Conservation (phyloP, 2,113 vertebrate genomes). For the Platysternon megacephalum region DNA sequence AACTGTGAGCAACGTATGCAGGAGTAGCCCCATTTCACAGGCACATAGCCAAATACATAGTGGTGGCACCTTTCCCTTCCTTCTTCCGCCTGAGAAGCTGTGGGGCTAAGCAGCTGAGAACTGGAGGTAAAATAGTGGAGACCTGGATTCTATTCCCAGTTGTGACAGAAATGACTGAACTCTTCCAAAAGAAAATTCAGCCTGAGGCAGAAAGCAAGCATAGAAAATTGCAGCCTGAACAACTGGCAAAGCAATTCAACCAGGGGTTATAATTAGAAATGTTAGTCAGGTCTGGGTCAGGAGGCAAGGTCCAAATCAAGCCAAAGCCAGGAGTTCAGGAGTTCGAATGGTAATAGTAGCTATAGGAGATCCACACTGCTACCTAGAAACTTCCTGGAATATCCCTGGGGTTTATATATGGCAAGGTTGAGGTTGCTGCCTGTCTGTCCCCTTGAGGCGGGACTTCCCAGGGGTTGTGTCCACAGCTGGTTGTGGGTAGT, state of each 20-base stretch:
- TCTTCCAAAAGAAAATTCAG: neutral
- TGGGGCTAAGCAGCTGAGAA: neutral
- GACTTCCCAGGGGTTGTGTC: neutral
- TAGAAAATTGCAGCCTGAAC: neutral
- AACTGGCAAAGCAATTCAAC: neutral
- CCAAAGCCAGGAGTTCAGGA: too few relatives aligned
- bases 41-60: neutral
- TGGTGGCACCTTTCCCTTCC: too few relatives aligned
- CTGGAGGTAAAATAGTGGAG: neutral
- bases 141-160: conserved; percentile 29
- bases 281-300: neutral
- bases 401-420: neutral
- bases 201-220: neutral
- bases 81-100: rapidly evolving
- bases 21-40: neutral
- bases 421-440: too few relatives aligned
- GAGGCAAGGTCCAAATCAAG: neutral
- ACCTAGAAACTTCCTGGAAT: neutral
- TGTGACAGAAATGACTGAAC: neutral
- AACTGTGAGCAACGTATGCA: neutral
- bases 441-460: too few relatives aligned
- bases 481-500: neutral
- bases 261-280: neutral
- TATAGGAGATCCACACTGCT: too few relatives aligned
- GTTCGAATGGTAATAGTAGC: too few relatives aligned